Percentiles rank a stretch among this genome's conserved stretches.
phyloP scores from a whole-genome alignment of 2,797 vertebrate species.

The Spinus pinus region DNA sequence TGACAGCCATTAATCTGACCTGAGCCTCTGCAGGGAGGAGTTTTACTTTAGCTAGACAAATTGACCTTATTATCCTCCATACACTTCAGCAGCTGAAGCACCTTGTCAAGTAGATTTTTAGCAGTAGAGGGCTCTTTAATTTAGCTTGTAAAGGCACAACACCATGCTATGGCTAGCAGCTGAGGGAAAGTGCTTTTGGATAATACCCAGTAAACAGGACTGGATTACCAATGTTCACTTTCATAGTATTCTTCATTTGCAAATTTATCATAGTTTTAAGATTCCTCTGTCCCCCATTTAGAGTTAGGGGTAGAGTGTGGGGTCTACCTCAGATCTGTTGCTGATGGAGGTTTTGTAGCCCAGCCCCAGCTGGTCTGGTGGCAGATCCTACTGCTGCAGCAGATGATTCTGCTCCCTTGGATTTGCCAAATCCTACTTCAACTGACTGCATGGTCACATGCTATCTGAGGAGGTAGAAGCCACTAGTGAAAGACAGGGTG shows the following conservation, averaged over 20 bases:
- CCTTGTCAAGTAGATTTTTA: neutral
- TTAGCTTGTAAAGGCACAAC: neutral
- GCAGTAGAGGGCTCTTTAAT: neutral
- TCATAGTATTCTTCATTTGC: neutral
- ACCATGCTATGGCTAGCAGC: neutral
- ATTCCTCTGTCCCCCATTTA: neutral
- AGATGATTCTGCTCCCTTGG: neutral
- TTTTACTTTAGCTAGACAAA: neutral
- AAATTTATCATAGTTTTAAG: neutral
- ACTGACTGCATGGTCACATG: fast-evolving
- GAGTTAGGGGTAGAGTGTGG: fast-evolving
- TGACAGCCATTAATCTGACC: neutral
- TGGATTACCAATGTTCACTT: neutral
- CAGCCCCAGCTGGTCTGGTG: neutral
- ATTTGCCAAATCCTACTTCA: neutral
- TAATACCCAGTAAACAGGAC: neutral
- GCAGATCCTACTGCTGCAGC: neutral
- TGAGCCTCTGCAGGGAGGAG: neutral
- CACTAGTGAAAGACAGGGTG: neutral
- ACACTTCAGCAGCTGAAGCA: neutral
- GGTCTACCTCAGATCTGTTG: neutral
- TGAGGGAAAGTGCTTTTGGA: neutral
- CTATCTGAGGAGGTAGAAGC: neutral
- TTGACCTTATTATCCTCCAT: neutral
- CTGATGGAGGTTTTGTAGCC: neutral